Evolutionary conservation across 1,140 invertebrate genomes (phyloP).

Genomic region (Proales similis): DNA sequence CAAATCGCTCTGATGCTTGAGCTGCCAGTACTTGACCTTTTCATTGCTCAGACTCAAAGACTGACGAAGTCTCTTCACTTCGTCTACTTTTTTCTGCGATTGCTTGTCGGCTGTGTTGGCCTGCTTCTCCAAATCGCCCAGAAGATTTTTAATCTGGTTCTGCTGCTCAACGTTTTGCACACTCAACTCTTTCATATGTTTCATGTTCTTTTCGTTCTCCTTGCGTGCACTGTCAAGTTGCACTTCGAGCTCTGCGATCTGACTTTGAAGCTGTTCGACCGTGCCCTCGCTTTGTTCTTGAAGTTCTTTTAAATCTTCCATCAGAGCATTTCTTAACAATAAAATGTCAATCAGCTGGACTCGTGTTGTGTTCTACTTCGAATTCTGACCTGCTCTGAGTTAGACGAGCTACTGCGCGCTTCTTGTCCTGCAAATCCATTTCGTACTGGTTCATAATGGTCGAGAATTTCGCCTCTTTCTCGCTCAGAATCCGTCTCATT

Average conservation of each 20-base stretch:
- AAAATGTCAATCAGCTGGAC: too few species aligned
- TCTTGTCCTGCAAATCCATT: too few species aligned
- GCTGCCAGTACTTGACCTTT: conserved; percentile 8
- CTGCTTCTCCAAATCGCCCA: conserved; percentile 5
- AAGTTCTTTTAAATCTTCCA: not conserved
- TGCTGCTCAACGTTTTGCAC: conserved; percentile 11
- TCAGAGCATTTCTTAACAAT: conserved; percentile 9
- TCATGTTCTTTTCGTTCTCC: conserved; percentile 13
- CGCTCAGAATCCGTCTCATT: too few species aligned
- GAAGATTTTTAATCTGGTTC: conserved; percentile 23
- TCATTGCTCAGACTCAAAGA: conserved; percentile 25
- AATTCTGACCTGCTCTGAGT: too few species aligned
- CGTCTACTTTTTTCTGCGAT: conserved; percentile 18
- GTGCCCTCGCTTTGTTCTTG: conserved; percentile 4
- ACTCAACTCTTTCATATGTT: conserved; percentile 2
- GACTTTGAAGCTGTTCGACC: not conserved
- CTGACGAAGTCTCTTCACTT: conserved; percentile 17
- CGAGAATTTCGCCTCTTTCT: too few species aligned
- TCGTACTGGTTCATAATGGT: too few species aligned
- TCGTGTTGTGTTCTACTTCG: too few species aligned
- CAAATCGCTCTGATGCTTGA: conserved; percentile 18
- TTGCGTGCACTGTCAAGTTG: not conserved
- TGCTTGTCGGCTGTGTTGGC: conserved; percentile 14
- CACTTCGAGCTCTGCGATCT: not conserved
- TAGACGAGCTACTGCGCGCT: too few species aligned